These are phyloP conservation scores for Sebastolobus altivelis DNA, from an alignment of 2,797 vertebrate genomes.

Conservation along the genomic window DNA sequence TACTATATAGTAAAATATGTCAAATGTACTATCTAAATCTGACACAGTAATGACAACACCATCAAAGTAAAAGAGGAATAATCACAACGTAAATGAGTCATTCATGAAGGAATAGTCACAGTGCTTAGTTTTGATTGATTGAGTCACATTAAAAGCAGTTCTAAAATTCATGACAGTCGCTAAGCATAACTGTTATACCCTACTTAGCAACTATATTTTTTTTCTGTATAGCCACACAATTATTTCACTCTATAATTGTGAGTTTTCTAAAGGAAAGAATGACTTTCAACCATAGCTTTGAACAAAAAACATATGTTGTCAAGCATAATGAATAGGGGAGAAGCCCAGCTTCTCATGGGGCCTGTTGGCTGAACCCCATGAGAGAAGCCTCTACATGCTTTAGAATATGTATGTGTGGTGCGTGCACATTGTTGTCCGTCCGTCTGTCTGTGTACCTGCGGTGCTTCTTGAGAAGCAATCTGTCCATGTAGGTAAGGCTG, in stretches of 20 bases:
- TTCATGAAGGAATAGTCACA: neutral
- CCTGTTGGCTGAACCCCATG: neutral
- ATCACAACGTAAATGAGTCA: neutral
- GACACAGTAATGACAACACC: neutral
- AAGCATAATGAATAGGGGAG: slow-evolving; percentile 4
- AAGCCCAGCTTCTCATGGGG: neutral
- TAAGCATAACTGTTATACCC: neutral
- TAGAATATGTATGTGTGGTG: slow-evolving; percentile 15
- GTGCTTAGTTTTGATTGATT: neutral
- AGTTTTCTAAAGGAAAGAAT: neutral
- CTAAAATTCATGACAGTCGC: neutral
- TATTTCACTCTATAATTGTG: neutral
- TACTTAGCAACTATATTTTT: neutral
- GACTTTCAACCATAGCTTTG: neutral
- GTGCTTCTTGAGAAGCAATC: slow-evolving; percentile 92
- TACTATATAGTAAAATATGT: neutral
- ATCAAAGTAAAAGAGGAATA: neutral
- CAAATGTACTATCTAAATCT: neutral
- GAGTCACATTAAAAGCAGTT: neutral
- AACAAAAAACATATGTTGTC: slow-evolving; percentile 1
- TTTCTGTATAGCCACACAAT: neutral
- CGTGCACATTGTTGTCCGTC: slow-evolving; percentile 2
- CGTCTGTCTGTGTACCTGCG: slow-evolving; percentile 86
- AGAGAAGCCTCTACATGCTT: slow-evolving; percentile 18
- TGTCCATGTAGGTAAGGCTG: slow-evolving; percentile 91